phyloP scores from a whole-genome alignment of 1,140 invertebrate genomes.

The Mercenaria mercenaria region DNA sequence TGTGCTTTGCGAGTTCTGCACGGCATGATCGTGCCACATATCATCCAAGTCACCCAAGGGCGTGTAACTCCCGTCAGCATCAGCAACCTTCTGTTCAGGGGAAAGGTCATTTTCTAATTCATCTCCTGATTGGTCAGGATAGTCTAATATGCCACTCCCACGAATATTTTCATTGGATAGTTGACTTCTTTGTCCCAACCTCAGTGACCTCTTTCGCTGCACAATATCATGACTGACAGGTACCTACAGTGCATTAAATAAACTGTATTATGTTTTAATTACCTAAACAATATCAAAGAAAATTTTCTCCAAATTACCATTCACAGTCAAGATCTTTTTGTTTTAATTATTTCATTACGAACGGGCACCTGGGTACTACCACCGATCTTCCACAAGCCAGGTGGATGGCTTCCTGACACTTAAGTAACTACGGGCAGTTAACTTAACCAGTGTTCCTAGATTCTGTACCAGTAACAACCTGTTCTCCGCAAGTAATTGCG shows the following conservation, averaged over 20 bases:
- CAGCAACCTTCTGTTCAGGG: conserved; percentile 56
- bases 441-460: no score
- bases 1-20: conserved; percentile 33
- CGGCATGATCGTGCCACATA: conserved; percentile 17
- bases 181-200: not conserved
- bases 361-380: no score
- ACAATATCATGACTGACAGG: not conserved
- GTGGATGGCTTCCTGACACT: no score
- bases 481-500: no score
- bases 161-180: conserved; percentile 48
- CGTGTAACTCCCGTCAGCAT: conserved; percentile 59
- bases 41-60: conserved; percentile 59
- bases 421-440: no score
- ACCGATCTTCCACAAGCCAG: no score
- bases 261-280: no score
- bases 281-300: no score
- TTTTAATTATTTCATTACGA: no score
- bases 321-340: no score
- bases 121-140: conserved; percentile 51
- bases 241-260: not conserved
- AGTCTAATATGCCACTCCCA: conserved; percentile 51
- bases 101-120: conserved; percentile 56
- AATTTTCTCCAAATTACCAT: no score
- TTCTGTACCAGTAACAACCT: no score
- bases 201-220: conserved; percentile 19